phyloP scores from a whole-genome alignment of 2,888 invertebrate genomes.

The Panopea generosa region DNA sequence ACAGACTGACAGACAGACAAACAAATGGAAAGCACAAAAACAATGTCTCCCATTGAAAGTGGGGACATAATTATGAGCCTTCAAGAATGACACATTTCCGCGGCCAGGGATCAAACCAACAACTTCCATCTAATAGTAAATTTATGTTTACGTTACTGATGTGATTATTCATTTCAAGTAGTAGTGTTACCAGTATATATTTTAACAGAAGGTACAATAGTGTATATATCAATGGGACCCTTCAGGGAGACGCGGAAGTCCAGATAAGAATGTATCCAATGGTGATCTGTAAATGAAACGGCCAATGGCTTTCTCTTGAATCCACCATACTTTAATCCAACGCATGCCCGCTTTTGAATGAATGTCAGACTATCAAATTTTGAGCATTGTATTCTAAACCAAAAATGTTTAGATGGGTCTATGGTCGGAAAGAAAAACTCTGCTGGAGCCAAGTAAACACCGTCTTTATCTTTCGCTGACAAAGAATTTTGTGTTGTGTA shows the following conservation, averaged over 20 bases:
- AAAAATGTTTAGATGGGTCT: constrained; percentile 75
- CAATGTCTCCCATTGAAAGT: too few species aligned
- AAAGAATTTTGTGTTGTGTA: constrained; percentile 56
- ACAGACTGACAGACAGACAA: too few species aligned
- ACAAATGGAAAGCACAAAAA: too few species aligned
- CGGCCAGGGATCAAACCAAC: too few species aligned
- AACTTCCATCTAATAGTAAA: too few species aligned
- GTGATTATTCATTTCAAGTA: too few species aligned
- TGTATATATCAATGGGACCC: constrained; percentile 65
- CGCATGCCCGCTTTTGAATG: constrained; percentile 73
- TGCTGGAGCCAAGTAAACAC: constrained; percentile 75
- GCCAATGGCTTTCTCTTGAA: constrained; percentile 64
- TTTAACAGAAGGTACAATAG: constrained; percentile 21
- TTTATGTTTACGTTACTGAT: too few species aligned
- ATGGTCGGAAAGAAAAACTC: constrained; percentile 80
- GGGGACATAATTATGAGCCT: too few species aligned
- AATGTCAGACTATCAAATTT: constrained; percentile 65
- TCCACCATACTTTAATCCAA: constrained; percentile 71
- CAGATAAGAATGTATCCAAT: constrained; percentile 80
- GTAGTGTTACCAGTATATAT: too few species aligned
- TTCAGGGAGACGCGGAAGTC: constrained; percentile 69
- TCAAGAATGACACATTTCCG: too few species aligned
- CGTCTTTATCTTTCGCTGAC: constrained; percentile 55
- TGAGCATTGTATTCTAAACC: constrained; percentile 72
- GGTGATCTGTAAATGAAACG: constrained; percentile 77